Evolutionary conservation across 2,888 invertebrate genomes (phyloP).

Genomic region (Ecliptopera silaceata): DNA sequence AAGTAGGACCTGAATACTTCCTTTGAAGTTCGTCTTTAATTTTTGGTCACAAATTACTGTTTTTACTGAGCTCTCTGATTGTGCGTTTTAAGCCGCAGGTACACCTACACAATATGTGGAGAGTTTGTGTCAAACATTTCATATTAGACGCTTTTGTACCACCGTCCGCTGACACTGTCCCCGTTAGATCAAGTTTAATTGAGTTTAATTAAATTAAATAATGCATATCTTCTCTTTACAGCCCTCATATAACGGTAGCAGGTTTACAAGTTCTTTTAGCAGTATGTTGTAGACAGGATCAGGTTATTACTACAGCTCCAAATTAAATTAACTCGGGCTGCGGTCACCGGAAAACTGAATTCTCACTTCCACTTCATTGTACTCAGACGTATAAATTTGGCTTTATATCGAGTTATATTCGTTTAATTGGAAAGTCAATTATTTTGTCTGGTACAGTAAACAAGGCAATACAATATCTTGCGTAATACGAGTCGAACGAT

Average conservation of each 20-base stretch:
- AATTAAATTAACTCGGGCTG: conserved; percentile 22
- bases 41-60: too few relatives aligned
- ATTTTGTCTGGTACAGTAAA: conserved; percentile 40
- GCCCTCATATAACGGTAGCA: neutral
- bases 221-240: neutral
- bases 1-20: too few relatives aligned
- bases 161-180: too few relatives aligned
- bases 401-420: conserved; percentile 33
- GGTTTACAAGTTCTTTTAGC: neutral
- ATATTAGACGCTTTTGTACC: too few relatives aligned
- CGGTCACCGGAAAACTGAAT: conserved; percentile 31
- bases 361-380: conserved; percentile 30
- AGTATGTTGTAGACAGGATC: conserved; percentile 10
- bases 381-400: conserved; percentile 26
- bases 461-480: conserved; percentile 41
- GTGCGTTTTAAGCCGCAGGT: too few relatives aligned
- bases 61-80: too few relatives aligned
- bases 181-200: too few relatives aligned
- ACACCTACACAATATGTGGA: too few relatives aligned
- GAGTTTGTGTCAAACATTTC: too few relatives aligned
- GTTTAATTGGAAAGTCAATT: conserved; percentile 37
- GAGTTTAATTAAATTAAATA: too few relatives aligned
- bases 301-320: conserved; percentile 18
- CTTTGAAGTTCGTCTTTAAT: too few relatives aligned
- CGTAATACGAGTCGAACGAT: conserved; percentile 36